A percentile compares a stretch with the other conserved stretches of the same genome.
Conservation (phyloP, 2,113 vertebrate species). For the Strigops habroptila region DNA sequence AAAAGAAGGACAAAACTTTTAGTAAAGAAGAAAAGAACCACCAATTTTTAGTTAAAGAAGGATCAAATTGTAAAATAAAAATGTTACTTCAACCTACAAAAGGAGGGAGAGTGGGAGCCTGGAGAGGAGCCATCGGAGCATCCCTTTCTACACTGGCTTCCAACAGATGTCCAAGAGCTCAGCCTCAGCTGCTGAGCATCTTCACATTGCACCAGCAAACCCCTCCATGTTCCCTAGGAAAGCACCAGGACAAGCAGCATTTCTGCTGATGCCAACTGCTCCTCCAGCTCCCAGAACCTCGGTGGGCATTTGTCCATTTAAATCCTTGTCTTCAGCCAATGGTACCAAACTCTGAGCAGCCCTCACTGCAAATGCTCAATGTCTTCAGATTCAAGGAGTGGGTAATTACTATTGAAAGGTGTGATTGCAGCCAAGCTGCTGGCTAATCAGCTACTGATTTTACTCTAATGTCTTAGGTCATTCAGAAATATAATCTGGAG, state of each 20-base stretch:
- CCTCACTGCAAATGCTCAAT: constrained; percentile 36
- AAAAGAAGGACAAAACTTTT: neutral
- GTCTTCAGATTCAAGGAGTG: constrained; percentile 59
- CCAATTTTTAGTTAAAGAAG: neutral
- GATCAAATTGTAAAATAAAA: neutral
- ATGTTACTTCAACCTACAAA: neutral
- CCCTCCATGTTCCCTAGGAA: neutral
- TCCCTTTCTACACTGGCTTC: neutral
- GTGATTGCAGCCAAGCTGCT: constrained; percentile 70
- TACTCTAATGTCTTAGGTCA: constrained; percentile 54
- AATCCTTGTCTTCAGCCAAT: constrained; percentile 63
- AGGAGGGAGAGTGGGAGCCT: neutral
- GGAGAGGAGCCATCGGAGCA: neutral
- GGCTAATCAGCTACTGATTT: constrained; percentile 77
- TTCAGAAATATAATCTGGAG: constrained; percentile 69
- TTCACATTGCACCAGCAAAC: neutral
- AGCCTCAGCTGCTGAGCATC: neutral
- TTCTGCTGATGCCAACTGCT: neutral
- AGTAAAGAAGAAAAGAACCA: neutral
- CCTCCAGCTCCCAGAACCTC: neutral
- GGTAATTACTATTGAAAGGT: constrained; percentile 78
- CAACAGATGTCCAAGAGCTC: neutral
- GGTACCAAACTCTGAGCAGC: constrained; percentile 56
- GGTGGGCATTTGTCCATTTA: constrained; percentile 60
- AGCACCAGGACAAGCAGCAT: neutral